Conservation (phyloP, 2,113 vertebrate species). For the Chascanopsetta lugubris region DNA sequence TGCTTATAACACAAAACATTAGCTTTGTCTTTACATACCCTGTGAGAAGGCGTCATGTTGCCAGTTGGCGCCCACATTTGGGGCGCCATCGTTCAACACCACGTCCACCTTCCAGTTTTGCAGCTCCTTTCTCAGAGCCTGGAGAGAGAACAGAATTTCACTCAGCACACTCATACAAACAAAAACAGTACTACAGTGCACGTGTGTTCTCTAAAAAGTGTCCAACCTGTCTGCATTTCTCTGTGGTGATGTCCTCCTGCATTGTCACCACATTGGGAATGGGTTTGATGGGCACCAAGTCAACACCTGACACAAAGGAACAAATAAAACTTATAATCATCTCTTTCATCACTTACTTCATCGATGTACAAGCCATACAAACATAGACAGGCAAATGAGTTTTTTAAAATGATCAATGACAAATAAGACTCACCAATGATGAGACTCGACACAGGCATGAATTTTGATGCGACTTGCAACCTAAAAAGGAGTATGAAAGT, state of each 20-base stretch:
- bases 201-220: neutral
- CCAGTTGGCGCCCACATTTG: constrained; percentile 97
- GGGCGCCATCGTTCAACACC: constrained; percentile 93
- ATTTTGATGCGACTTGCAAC: constrained; percentile 96
- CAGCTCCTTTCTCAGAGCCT: constrained; percentile 93
- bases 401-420: neutral
- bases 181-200: too few relatives aligned
- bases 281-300: constrained; percentile 93
- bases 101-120: constrained; percentile 98
- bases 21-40: constrained; percentile 75
- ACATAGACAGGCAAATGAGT: too few relatives aligned
- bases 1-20: neutral
- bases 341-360: too few relatives aligned
- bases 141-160: neutral
- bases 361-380: too few relatives aligned
- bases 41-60: constrained; percentile 94
- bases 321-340: too few relatives aligned
- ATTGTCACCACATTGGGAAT: constrained; percentile 91
- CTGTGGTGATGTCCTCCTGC: constrained; percentile 96
- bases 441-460: constrained; percentile 97
- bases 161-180: neutral
- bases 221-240: constrained; percentile 91
- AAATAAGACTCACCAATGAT: constrained; percentile 86
- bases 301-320: constrained; percentile 84
- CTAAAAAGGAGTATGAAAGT: constrained; percentile 65